These are phyloP conservation scores for Agapornis roseicollis DNA, from an alignment of 2,113 vertebrate species.

Conservation along the genomic window DNA sequence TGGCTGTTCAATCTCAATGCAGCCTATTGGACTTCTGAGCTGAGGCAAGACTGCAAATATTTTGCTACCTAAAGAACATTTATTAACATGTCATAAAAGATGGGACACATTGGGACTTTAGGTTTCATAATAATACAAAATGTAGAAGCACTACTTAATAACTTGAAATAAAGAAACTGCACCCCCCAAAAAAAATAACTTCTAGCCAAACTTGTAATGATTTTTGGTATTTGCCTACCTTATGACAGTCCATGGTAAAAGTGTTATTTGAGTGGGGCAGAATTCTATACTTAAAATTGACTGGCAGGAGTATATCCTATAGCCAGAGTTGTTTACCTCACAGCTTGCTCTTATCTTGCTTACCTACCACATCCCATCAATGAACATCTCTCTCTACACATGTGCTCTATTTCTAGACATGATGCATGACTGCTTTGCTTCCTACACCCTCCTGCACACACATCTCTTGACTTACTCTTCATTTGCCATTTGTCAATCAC, in stretches of 20 bases:
- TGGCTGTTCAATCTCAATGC: neutral
- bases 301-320: fast-evolving
- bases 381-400: neutral
- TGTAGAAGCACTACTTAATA: neutral
- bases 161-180: neutral
- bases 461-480: neutral
- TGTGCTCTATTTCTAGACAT: fast-evolving
- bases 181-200: neutral
- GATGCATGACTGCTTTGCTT: fast-evolving
- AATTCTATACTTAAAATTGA: neutral
- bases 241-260: neutral
- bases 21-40: neutral
- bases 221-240: neutral
- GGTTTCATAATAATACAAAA: neutral
- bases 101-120: neutral
- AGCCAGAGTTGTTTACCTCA: neutral
- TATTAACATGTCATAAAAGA: neutral
- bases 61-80: neutral
- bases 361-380: fast-evolving
- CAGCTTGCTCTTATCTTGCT: neutral
- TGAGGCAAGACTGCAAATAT: neutral
- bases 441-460: fast-evolving
- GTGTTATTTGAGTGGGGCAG: neutral
- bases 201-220: neutral
- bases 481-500: neutral